These are phyloP conservation scores for Drosophila percnosoma DNA, from an alignment of 2,888 invertebrate species.

Conservation along the genomic window DNA sequence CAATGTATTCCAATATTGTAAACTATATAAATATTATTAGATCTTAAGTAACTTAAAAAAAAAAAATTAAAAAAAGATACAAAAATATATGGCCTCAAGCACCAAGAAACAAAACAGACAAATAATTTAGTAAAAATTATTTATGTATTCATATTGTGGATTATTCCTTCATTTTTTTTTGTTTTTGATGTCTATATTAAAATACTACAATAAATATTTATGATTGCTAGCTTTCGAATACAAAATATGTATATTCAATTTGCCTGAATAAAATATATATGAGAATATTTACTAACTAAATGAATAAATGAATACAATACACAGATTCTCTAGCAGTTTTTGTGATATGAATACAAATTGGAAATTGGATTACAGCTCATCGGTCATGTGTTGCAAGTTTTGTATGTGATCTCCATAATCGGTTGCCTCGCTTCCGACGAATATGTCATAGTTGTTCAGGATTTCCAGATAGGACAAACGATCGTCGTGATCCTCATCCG, in stretches of 20 bases:
- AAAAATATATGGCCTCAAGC: not conserved
- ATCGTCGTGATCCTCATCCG: constrained; percentile 94
- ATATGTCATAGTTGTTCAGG: constrained; percentile 92
- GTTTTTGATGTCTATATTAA: constrained; percentile 69
- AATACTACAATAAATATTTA: constrained; percentile 49
- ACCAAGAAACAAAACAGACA: constrained; percentile 31
- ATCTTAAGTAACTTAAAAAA: constrained; percentile 19
- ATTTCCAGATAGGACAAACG: constrained; percentile 92
- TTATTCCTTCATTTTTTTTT: constrained; percentile 48
- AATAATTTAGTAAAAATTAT: constrained; percentile 66
- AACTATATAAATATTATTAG: constrained; percentile 15
- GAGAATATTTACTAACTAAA: constrained; percentile 60
- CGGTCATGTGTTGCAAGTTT: constrained; percentile 92
- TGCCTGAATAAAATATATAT: constrained; percentile 51
- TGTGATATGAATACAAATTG: constrained; percentile 11
- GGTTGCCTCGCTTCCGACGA: constrained; percentile 97
- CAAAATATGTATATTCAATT: constrained; percentile 27
- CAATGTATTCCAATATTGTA: constrained; percentile 15
- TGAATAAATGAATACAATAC: constrained; percentile 53
- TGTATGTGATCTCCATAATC: constrained; percentile 94
- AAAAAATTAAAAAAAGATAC: not conserved
- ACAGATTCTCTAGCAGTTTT: constrained; percentile 46
- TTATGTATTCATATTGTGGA: constrained; percentile 49
- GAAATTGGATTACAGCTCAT: constrained; percentile 89
- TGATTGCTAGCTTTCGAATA: constrained; percentile 22